A percentile compares a stretch with the other conserved stretches of the same genome.
These are phyloP conservation scores for Elysia crispata DNA, from an alignment of 2,888 invertebrate genomes.

Conservation along the genomic window DNA sequence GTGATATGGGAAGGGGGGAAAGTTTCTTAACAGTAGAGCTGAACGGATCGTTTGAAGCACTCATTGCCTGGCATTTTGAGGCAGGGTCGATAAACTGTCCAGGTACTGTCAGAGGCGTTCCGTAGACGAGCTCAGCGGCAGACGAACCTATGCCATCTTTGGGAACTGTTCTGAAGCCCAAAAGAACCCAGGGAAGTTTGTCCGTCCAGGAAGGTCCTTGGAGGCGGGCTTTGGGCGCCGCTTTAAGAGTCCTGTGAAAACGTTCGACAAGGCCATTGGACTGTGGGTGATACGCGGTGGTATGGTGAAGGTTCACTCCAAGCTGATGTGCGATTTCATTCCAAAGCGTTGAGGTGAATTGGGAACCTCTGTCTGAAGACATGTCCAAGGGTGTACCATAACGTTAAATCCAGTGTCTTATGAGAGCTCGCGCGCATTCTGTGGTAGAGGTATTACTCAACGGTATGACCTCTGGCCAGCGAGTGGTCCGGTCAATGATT, in stretches of 20 bases:
- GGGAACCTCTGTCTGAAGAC: neutral
- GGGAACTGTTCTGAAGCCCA: constrained; percentile 23
- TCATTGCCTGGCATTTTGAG: no score
- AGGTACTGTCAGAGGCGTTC: constrained; percentile 22
- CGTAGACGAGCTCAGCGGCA: constrained; percentile 15
- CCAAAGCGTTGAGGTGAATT: constrained; percentile 5
- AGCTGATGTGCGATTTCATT: constrained; percentile 21
- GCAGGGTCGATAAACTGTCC: neutral
- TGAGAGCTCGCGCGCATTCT: neutral
- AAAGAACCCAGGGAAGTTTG: constrained; percentile 13
- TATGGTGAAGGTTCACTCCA: neutral
- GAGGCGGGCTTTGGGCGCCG: constrained; percentile 20
- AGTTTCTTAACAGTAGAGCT: neutral
- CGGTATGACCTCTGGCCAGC: constrained; percentile 6
- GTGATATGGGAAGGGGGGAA: neutral
- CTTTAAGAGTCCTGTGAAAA: constrained; percentile 29
- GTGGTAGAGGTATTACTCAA: neutral
- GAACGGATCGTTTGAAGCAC: neutral
- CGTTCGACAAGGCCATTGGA: constrained; percentile 24
- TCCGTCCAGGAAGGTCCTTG: constrained; percentile 11
- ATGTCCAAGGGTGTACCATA: neutral
- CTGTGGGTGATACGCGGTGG: constrained; percentile 15
- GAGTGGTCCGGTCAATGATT: neutral
- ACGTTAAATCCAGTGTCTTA: neutral
- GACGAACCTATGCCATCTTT: constrained; percentile 9